Conservation (phyloP, 64 coral and sea anemone genomes). For the Trachythela sp. region DNA sequence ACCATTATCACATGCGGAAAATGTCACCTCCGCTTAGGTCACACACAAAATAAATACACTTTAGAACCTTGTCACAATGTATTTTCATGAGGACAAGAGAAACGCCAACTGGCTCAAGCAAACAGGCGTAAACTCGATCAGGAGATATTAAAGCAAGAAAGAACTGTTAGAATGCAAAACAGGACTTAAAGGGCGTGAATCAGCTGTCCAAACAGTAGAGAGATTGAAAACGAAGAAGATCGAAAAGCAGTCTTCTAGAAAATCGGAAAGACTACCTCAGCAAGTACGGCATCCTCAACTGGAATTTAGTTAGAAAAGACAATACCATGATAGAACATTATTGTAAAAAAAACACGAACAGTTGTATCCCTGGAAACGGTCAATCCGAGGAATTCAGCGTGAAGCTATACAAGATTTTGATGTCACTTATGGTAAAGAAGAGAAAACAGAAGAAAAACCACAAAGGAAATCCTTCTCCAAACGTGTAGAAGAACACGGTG, state of each 20-base stretch:
- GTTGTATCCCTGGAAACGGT: too few species aligned
- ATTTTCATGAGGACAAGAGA: not conserved
- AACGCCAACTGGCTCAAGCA: not conserved
- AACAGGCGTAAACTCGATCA: not conserved
- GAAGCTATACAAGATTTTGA: too few species aligned
- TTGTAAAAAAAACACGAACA: too few species aligned
- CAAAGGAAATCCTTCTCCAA: too few species aligned
- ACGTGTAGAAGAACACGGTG: too few species aligned
- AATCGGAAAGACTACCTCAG: too few species aligned
- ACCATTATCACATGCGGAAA: not conserved
- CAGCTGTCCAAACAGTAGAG: not conserved
- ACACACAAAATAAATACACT: not conserved
- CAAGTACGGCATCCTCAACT: too few species aligned
- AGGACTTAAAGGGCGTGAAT: not conserved
- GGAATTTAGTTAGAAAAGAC: too few species aligned
- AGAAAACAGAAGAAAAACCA: too few species aligned
- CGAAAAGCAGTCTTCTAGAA: not conserved
- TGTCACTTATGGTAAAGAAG: too few species aligned
- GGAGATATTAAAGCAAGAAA: not conserved
- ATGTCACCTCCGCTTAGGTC: not conserved
- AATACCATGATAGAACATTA: too few species aligned
- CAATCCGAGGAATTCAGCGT: too few species aligned
- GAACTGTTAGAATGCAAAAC: not conserved
- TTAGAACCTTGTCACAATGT: not conserved
- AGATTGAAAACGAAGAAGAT: not conserved